These are phyloP conservation scores for Oedothorax gibbosus DNA, from an alignment of 1,140 invertebrate species.

Conservation along the genomic window DNA sequence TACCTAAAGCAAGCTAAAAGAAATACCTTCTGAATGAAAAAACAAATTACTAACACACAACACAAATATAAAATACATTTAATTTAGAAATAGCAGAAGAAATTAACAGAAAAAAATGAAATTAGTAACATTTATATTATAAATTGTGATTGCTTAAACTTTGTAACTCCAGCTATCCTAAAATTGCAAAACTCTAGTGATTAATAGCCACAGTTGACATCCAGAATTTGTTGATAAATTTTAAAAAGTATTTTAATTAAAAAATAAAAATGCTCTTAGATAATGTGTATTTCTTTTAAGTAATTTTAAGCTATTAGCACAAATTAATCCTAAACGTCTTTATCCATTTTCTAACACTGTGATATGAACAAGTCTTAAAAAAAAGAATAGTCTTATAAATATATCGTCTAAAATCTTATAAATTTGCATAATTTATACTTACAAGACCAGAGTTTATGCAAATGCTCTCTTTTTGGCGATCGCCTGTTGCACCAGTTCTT, in stretches of 20 bases:
- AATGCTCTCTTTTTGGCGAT: conserved; percentile 85
- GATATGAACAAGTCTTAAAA: neutral
- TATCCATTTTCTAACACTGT: neutral
- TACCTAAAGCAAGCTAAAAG: conserved; percentile 89
- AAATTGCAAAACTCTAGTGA: too few relatives aligned
- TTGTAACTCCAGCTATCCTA: too few relatives aligned
- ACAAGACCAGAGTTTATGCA: conserved; percentile 87
- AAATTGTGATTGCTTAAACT: too few relatives aligned
- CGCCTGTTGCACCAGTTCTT: conserved; percentile 80
- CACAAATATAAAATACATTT: neutral
- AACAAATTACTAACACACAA: conserved; percentile 1
- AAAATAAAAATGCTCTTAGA: neutral
- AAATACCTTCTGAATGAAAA: conserved; percentile 68
- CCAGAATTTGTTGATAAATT: neutral
- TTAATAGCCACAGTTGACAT: neutral
- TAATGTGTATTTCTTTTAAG: neutral
- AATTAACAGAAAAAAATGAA: neutral
- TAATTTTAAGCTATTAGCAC: neutral
- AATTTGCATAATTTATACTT: conserved; percentile 1
- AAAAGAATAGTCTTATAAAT: neutral
- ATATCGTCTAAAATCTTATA: neutral
- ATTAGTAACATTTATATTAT: neutral
- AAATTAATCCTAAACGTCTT: neutral
- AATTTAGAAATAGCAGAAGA: neutral
- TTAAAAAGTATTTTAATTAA: neutral